Evolutionary conservation across 2,888 invertebrate species (phyloP), one percentile per base, ranked within the genome.

Genomic region (Drosophila robusta): DNA sequence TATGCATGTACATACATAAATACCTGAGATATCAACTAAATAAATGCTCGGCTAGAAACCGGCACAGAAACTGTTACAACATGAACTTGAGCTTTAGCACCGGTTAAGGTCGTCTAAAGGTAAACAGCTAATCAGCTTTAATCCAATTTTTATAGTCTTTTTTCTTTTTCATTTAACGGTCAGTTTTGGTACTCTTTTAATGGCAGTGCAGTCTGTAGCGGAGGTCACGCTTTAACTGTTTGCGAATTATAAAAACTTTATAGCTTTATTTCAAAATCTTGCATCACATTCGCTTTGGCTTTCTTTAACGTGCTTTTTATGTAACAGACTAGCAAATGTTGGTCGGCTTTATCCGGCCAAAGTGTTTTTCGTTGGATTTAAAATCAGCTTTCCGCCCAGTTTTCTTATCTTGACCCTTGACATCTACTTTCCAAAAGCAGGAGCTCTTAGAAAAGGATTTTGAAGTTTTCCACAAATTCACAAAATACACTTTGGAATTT

Each of bases 191-290:
- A 14, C 38, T 38, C 36, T 18, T n/a, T 38, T 14, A 14, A 38
- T 16, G 38, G 8, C 39, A 39, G 4, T 32, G 4, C 32, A 4
- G 2, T 32, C 24, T 16, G 24, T 34, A 41, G 45, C 56, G 55
- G 39, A 56, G 50, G 50, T 66, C 50, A 34, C 56, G 39, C 41
- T 50, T 56, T 11, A 50, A 46, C 34, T 36, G 41, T 41, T 56
- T 45, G 41, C 22, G 45, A 41, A 66, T 51, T 41, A n/a, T n/a
- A 32, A 38, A 44, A 14, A 38, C n/a, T 14, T 38, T 38, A 38
- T 38, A 38, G 36, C 14, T 16, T 16, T 9, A 8, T 14, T 38
- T 38, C 7, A 11, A 11, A 32, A 16, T 16, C 38, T 39, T 16
- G 14, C 38, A 6, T 16, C 39, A 16, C 16, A 18, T 18, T 18